Conservation (phyloP, 2,113 vertebrate species). For the Gambusia affinis region DNA sequence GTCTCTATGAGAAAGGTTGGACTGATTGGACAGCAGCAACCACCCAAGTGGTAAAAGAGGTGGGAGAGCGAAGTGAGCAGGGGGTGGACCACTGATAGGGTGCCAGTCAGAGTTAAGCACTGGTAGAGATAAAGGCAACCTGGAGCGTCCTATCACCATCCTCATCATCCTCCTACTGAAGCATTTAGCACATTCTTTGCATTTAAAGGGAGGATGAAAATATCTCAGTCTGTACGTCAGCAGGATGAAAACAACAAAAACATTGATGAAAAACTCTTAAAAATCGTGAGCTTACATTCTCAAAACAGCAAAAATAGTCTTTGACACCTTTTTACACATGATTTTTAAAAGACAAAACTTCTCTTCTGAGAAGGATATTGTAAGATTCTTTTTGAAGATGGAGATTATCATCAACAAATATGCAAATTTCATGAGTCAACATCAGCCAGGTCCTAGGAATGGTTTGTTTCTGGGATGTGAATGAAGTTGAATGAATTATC, state of each 20-base stretch:
- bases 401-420: not conserved
- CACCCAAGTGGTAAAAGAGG: slow-evolving; percentile 71
- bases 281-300: too few relatives aligned
- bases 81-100: slow-evolving; percentile 59
- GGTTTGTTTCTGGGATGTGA: not conserved
- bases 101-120: slow-evolving; percentile 78
- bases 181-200: not conserved
- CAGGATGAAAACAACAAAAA: too few relatives aligned
- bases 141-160: slow-evolving; percentile 15
- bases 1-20: too few relatives aligned
- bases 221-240: not conserved
- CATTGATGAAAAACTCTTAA: too few relatives aligned
- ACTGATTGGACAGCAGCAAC: too few relatives aligned
- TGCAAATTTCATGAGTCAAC: not conserved
- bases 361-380: too few relatives aligned
- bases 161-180: not conserved
- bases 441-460: not conserved
- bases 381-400: not conserved
- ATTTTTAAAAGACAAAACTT: too few relatives aligned
- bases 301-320: too few relatives aligned
- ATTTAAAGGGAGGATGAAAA: not conserved
- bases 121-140: slow-evolving; percentile 69
- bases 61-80: slow-evolving; percentile 75
- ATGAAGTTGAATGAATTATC: not conserved
- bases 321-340: too few relatives aligned